Evolutionary conservation across 2,113 vertebrate genomes (phyloP).

Genomic region (Petroica traversi): DNA sequence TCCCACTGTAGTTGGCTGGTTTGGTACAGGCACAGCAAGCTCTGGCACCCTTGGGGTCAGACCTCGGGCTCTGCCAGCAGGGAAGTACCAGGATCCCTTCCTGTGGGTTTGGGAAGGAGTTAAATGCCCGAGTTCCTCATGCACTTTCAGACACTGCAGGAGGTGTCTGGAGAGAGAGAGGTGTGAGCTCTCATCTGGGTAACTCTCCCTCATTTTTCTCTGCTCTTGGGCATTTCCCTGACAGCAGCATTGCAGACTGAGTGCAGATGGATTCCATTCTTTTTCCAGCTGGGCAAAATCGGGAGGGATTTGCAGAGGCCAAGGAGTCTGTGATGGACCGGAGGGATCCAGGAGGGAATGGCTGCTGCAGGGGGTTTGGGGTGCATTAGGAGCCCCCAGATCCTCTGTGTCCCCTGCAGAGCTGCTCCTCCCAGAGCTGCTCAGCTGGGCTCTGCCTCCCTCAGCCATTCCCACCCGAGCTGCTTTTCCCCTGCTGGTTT

Average conservation of each 20-base stretch:
- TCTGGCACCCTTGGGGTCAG: not conserved
- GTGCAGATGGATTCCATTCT: rapidly evolving
- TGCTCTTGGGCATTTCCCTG: not conserved
- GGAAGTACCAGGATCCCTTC: not conserved
- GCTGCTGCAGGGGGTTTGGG: not conserved
- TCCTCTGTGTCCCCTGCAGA: not conserved
- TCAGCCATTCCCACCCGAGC: not conserved
- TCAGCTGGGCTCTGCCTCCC: not conserved
- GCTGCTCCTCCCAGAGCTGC: not conserved
- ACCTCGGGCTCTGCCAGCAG: not conserved
- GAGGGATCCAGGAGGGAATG: not conserved
- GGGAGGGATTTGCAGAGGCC: not conserved
- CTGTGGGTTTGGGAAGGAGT: not conserved
- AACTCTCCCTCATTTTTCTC: not conserved
- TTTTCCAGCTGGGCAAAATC: not conserved
- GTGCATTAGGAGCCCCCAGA: not conserved
- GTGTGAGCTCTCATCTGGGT: not conserved
- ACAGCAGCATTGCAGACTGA: not conserved
- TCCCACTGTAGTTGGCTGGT: not conserved
- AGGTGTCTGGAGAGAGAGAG: not conserved
- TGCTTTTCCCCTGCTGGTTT: not conserved
- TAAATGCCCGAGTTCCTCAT: not conserved
- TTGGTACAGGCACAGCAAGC: not conserved
- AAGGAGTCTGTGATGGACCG: too few relatives aligned
- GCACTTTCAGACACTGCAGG: rapidly evolving